Percentiles rank a stretch among this genome's conserved stretches.
phyloP scores from a whole-genome alignment of 1,140 invertebrate species.

The Eurosta solidaginis region DNA sequence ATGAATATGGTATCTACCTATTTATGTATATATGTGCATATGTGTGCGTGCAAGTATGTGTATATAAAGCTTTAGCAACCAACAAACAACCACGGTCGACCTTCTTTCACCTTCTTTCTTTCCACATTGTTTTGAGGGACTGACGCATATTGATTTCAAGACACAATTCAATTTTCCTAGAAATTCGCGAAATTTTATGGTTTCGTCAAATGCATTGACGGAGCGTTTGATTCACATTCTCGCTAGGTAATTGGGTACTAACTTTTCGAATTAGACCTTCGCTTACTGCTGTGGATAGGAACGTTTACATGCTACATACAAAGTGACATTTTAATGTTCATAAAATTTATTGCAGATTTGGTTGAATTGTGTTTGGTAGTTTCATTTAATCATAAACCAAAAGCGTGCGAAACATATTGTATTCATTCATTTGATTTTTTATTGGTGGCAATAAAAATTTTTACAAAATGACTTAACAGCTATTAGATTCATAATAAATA shows the following conservation, averaged over 20 bases:
- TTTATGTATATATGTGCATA: too few relatives aligned
- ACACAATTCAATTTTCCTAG: slow-evolving; percentile 32
- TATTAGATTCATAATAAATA: too few relatives aligned
- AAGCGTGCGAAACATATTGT: neutral
- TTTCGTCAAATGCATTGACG: slow-evolving; percentile 28
- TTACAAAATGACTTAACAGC: too few relatives aligned
- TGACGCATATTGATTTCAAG: slow-evolving; percentile 27
- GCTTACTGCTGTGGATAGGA: too few relatives aligned
- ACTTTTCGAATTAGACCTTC: too few relatives aligned
- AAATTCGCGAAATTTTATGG: slow-evolving; percentile 38
- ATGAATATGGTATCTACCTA: neutral
- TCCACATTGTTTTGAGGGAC: neutral
- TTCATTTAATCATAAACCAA: neutral
- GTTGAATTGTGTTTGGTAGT: neutral
- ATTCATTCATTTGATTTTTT: neutral
- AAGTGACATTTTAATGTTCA: neutral
- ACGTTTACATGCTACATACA: too few relatives aligned
- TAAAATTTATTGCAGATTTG: neutral
- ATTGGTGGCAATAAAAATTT: too few relatives aligned
- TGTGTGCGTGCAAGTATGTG: neutral
- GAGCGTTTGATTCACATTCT: too few relatives aligned
- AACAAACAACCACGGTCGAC: neutral
- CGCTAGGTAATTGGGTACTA: too few relatives aligned
- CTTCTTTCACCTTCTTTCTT: neutral
- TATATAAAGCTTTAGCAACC: neutral